Evolutionary conservation across 2,888 invertebrate genomes (phyloP), one percentile per base, ranked within the genome.

Genomic region (Xylota sylvarum): DNA sequence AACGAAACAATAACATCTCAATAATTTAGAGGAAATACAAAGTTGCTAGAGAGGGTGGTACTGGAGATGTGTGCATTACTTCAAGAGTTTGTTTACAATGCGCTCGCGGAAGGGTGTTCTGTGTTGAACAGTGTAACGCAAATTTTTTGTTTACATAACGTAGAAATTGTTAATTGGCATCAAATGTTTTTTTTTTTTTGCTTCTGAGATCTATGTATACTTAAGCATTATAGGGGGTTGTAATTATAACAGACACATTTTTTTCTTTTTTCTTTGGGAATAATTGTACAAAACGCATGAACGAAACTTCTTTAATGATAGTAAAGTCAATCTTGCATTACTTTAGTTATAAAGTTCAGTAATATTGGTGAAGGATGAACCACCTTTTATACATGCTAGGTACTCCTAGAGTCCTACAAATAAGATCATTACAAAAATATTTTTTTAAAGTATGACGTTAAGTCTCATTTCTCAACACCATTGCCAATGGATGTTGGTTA

Each of bases 1-100:
- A 72, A 32, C 32, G 62, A 46, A 73, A 86, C 82, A 86, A 82
- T 82, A 86, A 78, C 77, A 77, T 73, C 78, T 82, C 73, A 86
- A 78, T 73, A 77, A 76, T 64, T 85, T 37, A 70, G 19, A 62
- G 55, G 60, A 69, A 52, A 27, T 32, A 46, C 55, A 52, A 56
- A 72, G 67, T 46, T 50, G 12, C 4, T 10, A 9, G 5, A 78
- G 82, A 73, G 86, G 86, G 82, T 69, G 82, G 73, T n/a, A 12
- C n/a, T 60, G 32, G 30, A 19, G 58, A 23, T 19, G 58, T 67
- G 23, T 60, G 43, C 76, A 67, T 30, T 48, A 40, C 56, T 64
- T 10, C 2, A 78, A 62, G 50, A 73, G 30, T 60, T 55, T 76
- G 17, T 46, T 55, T 17, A 73, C 50, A 72, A 40, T 65, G 35